Conservation (phyloP, 2,113 vertebrate genomes). For the Pluvianellus socialis region DNA sequence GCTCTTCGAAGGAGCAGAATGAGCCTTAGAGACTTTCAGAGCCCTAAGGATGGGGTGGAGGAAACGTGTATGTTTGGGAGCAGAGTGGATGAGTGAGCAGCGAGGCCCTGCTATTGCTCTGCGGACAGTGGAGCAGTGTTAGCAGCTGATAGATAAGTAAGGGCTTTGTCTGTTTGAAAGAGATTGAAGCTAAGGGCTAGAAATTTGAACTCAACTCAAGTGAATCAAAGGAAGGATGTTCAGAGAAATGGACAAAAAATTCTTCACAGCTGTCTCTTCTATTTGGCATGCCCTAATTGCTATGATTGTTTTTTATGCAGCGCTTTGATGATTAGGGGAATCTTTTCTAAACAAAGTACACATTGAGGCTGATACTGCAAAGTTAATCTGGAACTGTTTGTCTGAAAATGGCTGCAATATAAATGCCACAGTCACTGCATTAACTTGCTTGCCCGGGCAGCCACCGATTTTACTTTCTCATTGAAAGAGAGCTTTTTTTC, state of each 20-base stretch:
- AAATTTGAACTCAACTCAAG: not conserved
- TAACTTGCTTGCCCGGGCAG: not conserved
- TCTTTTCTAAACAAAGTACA: conserved; percentile 27
- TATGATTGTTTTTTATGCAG: conserved; percentile 5
- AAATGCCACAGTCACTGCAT: conserved; percentile 9
- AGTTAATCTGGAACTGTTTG: conserved; percentile 20
- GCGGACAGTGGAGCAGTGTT: not conserved
- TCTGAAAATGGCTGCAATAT: not conserved
- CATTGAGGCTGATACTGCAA: conserved; percentile 23
- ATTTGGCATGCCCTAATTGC: conserved; percentile 34
- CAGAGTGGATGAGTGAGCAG: not conserved
- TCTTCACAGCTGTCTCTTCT: conserved; percentile 36
- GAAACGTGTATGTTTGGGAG: fast-evolving
- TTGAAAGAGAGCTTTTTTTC: not conserved
- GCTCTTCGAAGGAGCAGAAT: not conserved
- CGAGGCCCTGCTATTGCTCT: not conserved
- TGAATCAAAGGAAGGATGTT: conserved; percentile 23
- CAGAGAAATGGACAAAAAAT: conserved; percentile 4
- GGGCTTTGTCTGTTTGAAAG: not conserved
- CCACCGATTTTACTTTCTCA: not conserved
- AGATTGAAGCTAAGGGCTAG: not conserved
- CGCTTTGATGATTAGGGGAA: conserved; percentile 24
- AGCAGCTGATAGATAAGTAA: not conserved
- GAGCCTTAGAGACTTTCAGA: not conserved
- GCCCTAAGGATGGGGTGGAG: not conserved